These are phyloP conservation scores for Chelonia mydas DNA, from an alignment of 2,797 vertebrate genomes.

Conservation along the genomic window DNA sequence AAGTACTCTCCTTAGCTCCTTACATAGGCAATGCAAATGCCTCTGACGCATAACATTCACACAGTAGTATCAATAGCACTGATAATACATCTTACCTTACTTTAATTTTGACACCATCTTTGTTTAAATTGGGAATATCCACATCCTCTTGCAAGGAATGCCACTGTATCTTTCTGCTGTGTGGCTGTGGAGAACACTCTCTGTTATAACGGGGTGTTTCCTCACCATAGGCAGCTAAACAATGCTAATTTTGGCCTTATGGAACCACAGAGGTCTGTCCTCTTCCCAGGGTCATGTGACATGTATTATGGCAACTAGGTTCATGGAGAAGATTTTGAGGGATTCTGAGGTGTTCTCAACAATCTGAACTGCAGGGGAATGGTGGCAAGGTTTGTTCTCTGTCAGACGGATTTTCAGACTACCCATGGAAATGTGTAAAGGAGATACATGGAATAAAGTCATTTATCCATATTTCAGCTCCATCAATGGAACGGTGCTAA, in stretches of 20 bases:
- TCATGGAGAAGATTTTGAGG: no score
- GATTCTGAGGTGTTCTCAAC: no score
- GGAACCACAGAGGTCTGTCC: no score
- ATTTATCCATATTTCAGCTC: not conserved
- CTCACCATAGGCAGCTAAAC: no score
- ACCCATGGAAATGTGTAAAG: fast-evolving
- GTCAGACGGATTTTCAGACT: not conserved
- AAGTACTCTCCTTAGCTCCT: not conserved
- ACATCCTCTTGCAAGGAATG: no score
- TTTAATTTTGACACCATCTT: not conserved
- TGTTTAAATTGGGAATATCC: not conserved
- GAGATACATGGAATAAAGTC: not conserved
- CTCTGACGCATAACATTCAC: not conserved
- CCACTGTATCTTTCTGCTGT: no score
- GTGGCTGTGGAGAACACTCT: not conserved
- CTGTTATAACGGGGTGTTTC: not conserved
- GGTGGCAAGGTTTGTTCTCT: not conserved
- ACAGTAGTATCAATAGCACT: not conserved
- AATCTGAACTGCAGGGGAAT: no score
- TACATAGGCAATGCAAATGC: not conserved
- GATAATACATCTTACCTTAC: fast-evolving
- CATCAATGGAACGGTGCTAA: fast-evolving
- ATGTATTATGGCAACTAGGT: no score
- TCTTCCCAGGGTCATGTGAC: no score
- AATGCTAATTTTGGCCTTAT: no score